Evolutionary conservation across 2,797 vertebrate genomes (phyloP), one percentile per base, ranked within the genome.

Genomic region (Clamator glandarius): DNA sequence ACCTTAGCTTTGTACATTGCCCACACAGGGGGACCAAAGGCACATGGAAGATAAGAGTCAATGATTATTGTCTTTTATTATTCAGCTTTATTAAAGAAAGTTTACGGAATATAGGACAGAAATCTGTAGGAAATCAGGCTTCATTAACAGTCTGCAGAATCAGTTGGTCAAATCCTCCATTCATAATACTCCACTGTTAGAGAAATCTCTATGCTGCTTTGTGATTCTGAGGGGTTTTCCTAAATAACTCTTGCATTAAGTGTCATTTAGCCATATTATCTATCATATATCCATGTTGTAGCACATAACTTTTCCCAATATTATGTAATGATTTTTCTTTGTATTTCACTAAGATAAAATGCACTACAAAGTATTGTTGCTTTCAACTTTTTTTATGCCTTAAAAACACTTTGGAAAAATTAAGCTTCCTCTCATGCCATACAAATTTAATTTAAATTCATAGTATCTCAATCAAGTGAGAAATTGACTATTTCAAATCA

Each of bases 1-100:
- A 24, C 26, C 0, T 0, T 5, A 86, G 15, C 19, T 19, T 36
- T 50, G 12, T 21, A 33, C 3, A 36, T 3, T 18, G n/a, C 3
- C 17, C 9, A 77, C 15, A 19, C 31, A 85, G 15, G 4, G 21
- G 68, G 36, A 63, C 2, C 26, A 55, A 86, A 88, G 7, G 15
- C 25, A 72, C 6, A 6, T 26, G 29, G 36, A 73, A 57, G 11
- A 79, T 14, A 84, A 41, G 76, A 15, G 10, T 41, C 7, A 69
- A 79, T 33, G 76, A 62, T 69, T 69, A 50, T 46, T 66, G 12
- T 29, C 12, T 6, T 67, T 46, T 75, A 68, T 64, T 64, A 24
- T 64, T 66, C 73, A 50, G 17, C 41, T 12, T 64, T 57, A 39
- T 26, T 39, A 44, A 17, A 11, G 20, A 82, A 80, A 51, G 1